Evolutionary conservation across 2,113 vertebrate genomes (phyloP).

Genomic region (Pelobates fuscus): DNA sequence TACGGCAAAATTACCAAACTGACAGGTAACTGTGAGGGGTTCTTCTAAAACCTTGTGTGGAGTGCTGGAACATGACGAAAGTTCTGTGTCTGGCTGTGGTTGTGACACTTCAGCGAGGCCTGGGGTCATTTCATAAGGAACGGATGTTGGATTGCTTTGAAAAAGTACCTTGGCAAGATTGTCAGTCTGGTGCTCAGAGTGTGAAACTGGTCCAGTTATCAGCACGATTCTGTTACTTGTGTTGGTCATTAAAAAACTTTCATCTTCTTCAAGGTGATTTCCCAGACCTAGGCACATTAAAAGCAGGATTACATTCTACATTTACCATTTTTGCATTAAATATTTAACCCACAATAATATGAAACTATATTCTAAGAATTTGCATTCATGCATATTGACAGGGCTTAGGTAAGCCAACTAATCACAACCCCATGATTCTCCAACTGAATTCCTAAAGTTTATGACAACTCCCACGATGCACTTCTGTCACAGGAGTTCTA

Average conservation of each 20-base stretch:
- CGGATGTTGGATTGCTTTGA: accelerated
- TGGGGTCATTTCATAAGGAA: neutral
- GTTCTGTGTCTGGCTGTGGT: neutral
- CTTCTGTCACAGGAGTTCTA: no score
- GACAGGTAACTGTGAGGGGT: conserved; percentile 30
- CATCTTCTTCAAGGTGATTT: conserved; percentile 40
- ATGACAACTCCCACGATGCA: no score
- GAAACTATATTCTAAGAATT: no score
- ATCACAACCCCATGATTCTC: no score
- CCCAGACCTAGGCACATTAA: conserved; percentile 52
- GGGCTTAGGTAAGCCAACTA: no score
- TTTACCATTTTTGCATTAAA: no score
- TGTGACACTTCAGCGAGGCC: conserved; percentile 43
- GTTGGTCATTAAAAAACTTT: neutral
- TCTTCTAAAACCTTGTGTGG: neutral
- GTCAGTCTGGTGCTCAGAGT: neutral
- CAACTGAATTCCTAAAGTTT: no score
- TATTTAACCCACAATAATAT: no score
- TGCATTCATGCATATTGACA: no score
- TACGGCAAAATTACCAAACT: conserved; percentile 8
- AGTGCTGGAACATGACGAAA: neutral
- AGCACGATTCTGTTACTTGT: neutral
- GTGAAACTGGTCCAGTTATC: neutral
- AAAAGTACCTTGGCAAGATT: conserved; percentile 19
- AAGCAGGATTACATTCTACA: no score